Percentiles rank a stretch among this genome's conserved stretches.
These are phyloP conservation scores for Grapholita molesta DNA, from an alignment of 1,140 invertebrate genomes.

Conservation along the genomic window DNA sequence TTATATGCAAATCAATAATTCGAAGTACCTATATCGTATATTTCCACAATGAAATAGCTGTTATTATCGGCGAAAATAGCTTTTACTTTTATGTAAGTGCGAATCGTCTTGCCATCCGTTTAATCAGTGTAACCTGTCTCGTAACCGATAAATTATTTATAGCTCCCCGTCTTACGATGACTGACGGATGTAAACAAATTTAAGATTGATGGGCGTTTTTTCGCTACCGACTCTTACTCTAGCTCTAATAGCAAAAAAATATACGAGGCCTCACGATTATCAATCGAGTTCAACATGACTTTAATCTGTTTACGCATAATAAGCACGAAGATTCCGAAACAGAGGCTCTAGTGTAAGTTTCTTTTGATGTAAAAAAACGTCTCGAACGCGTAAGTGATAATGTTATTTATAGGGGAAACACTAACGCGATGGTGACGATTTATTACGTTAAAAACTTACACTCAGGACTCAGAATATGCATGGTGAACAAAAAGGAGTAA, in stretches of 20 bases:
- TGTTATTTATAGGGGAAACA: too few species aligned
- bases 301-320: neutral
- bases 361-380: too few species aligned
- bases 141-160: constrained; percentile 12
- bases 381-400: too few species aligned
- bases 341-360: too few species aligned
- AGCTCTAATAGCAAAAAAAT: neutral
- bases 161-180: constrained; percentile 5
- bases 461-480: too few species aligned
- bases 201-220: constrained; percentile 1
- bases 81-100: neutral
- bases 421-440: too few species aligned
- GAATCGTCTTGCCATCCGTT: neutral
- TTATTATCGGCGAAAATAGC: neutral
- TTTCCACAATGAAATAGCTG: neutral
- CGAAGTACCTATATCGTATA: too few species aligned
- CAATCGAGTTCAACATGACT: neutral
- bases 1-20: too few species aligned
- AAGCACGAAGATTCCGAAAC: too few species aligned
- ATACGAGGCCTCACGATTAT: neutral
- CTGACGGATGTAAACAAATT: constrained; percentile 4
- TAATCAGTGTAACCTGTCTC: constrained; percentile 1
- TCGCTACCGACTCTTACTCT: neutral
- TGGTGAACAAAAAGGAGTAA: too few species aligned
- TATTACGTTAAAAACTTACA: too few species aligned